These are phyloP conservation scores for Amaurobius ferox DNA, from an alignment of 2,888 invertebrate genomes.

Conservation along the genomic window DNA sequence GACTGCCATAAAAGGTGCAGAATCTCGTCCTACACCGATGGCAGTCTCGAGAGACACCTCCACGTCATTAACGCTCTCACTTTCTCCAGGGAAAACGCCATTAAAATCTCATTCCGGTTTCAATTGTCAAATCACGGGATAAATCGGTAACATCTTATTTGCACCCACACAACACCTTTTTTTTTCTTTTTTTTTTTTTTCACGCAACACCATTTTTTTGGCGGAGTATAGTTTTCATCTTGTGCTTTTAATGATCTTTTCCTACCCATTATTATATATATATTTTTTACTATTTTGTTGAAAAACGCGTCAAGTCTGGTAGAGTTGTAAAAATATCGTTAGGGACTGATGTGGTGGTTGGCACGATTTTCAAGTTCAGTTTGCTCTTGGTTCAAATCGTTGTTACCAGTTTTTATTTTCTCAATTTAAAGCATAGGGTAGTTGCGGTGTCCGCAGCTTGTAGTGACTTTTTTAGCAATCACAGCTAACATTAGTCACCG, in stretches of 20 bases:
- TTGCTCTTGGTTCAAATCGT: no score
- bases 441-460: no score
- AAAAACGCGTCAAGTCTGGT: background rate
- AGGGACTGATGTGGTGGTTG: background rate
- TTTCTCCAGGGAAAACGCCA: background rate
- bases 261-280: no score
- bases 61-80: background rate
- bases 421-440: no score
- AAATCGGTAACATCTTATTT: slow-evolving; percentile 1
- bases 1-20: background rate
- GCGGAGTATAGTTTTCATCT: no score
- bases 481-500: no score
- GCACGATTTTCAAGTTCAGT: no score
- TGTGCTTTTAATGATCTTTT: no score
- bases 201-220: background rate
- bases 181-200: background rate
- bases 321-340: slow-evolving; percentile 1
- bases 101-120: slow-evolving; percentile 31
- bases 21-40: background rate
- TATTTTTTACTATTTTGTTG: background rate
- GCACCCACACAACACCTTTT: background rate
- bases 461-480: no score
- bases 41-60: background rate
- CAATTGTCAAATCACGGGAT: slow-evolving; percentile 22
- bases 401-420: no score